A percentile compares a stretch with the other conserved stretches of the same genome.
phyloP scores from a whole-genome alignment of 1,140 invertebrate species.

The Eurosta solidaginis region DNA sequence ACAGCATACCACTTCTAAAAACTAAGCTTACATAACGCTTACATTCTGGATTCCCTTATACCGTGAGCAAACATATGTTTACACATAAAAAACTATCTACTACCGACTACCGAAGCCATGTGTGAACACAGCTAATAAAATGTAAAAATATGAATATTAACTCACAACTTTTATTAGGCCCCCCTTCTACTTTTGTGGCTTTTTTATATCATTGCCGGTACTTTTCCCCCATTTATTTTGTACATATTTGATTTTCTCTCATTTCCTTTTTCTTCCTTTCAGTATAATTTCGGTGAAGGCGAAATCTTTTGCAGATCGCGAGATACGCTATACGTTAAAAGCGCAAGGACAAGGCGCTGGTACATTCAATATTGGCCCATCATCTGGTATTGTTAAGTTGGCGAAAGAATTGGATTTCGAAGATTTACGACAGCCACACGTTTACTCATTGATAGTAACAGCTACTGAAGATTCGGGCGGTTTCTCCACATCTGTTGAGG shows the following conservation, averaged over 20 bases:
- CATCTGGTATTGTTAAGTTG: conserved; percentile 90
- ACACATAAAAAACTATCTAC: too few species aligned
- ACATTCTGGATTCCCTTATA: too few species aligned
- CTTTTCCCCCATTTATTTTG: background rate
- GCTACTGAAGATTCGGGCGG: conserved; percentile 95
- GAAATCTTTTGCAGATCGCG: conserved; percentile 92
- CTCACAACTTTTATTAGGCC: too few species aligned
- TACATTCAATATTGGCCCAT: conserved; percentile 93
- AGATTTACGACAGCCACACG: conserved; percentile 88
- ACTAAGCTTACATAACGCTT: too few species aligned
- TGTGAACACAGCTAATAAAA: too few species aligned
- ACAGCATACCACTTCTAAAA: too few species aligned
- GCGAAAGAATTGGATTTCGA: conserved; percentile 95
- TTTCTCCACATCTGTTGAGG: conserved; percentile 93
- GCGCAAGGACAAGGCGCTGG: conserved; percentile 92
- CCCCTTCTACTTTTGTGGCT: too few species aligned
- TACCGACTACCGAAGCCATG: too few species aligned
- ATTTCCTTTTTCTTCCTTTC: conserved; percentile 33
- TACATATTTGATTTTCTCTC: background rate
- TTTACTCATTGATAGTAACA: conserved; percentile 88
- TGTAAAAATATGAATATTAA: too few species aligned
- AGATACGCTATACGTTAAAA: conserved; percentile 91
- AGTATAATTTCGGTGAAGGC: conserved; percentile 92
- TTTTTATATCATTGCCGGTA: background rate
- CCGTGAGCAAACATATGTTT: too few species aligned